Base-by-base conservation (phyloP, 92 coral and sea anemone species). In the Zoanthus sociatus region DNA sequence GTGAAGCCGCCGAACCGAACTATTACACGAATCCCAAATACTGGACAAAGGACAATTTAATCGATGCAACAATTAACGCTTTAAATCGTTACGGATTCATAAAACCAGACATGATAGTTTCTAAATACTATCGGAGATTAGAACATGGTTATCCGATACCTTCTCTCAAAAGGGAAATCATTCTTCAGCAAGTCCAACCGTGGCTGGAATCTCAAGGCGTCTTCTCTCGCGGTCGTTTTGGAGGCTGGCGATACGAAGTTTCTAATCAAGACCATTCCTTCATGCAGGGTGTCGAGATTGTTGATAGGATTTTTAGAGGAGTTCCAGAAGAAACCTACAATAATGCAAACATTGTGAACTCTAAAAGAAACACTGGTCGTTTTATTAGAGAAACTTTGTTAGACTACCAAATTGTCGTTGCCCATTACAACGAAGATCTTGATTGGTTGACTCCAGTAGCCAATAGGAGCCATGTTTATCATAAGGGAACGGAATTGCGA, bases 91-190 rank as follows among this genome's bases (percentile, higher is more conserved):
- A 92, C 58, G 87, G 93, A 11, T 90, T 92, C 67, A 84, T 92
- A 17, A 67, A 61, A 0, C 30, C 82, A 15, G 83, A 78, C 4
- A 79, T 87, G 89, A 31, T 92, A n/a, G 81, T 92, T 8, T 92
- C 95, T 9, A 69, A 47, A 47, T 84, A 72, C 69, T 61, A 92
- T 71, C 93, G 89, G 11, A 61, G 83, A 13, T 73, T 92, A 12
- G 92, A 87, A 6, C 92, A 92, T 51, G 95, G 95, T 13, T 92
- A 92, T 74, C 95, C 95, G 0, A 88, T 92, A n/a, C 95, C 95
- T 44, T 83, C 91, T 30, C 6, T 92, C 9, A 73, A 73, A 76
- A 87, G 95, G 69, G 93, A 92, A 37, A 42, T 17, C 78, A 84
- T 92, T 73, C 89, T 92, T 3, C 14, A 54, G 44, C 71, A 53